These are phyloP conservation scores for Bradypodion pumilum DNA, from an alignment of 2,797 vertebrate genomes.

Conservation along the genomic window DNA sequence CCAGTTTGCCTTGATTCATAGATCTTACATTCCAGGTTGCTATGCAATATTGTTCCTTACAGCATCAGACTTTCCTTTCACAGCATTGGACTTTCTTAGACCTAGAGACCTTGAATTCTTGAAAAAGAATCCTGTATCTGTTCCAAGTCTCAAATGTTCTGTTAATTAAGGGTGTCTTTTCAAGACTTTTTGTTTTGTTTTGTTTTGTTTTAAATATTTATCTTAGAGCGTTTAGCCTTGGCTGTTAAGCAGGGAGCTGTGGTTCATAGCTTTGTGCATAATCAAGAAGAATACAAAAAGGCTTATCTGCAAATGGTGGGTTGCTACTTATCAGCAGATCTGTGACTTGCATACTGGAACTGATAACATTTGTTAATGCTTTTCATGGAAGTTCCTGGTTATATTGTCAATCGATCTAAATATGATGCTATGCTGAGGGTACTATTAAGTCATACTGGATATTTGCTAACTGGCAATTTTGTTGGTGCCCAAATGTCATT, in stretches of 20 bases:
- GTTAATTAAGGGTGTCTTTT: neutral
- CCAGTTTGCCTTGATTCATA: no score
- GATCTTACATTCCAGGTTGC: no score
- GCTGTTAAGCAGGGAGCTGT: neutral
- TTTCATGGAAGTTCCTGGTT: neutral
- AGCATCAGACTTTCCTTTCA: no score
- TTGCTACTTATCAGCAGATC: neutral
- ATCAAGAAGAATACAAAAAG: neutral
- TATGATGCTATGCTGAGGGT: neutral
- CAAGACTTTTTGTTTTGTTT: neutral
- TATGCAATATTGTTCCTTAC: no score
- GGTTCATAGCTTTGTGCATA: neutral
- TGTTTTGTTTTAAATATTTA: no score
- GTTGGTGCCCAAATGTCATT: neutral
- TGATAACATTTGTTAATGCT: neutral
- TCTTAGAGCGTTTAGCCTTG: neutral
- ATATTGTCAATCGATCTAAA: neutral
- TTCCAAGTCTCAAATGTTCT: neutral
- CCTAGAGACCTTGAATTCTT: neutral
- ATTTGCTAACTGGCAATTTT: constrained; percentile 1
- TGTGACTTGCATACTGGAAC: neutral
- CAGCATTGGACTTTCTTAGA: no score
- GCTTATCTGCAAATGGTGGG: neutral
- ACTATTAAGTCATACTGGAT: neutral
- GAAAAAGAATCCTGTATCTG: neutral